Evolutionary conservation across 1,140 invertebrate genomes (phyloP).

Genomic region (Telenomus remus): DNA sequence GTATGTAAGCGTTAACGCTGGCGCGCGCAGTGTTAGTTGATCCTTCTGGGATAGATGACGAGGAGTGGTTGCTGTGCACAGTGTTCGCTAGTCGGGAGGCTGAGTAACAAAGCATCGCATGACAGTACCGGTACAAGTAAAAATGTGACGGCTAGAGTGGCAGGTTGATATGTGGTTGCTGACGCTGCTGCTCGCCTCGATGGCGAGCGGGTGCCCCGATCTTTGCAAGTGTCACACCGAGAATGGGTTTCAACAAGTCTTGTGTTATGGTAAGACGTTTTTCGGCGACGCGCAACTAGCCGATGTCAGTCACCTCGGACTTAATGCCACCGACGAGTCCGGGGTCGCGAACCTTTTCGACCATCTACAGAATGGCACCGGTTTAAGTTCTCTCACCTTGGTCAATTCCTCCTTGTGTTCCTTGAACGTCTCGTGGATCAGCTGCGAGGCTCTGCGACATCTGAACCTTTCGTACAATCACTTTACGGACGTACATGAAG

Average conservation of each 20-base stretch:
- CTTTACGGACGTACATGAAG: slow-evolving; percentile 67
- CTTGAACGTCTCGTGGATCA: slow-evolving; percentile 70
- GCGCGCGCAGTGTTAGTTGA: slow-evolving; percentile 69
- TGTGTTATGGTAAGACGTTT: slow-evolving; percentile 50
- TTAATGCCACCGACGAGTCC: slow-evolving; percentile 51
- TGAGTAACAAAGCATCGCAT: slow-evolving; percentile 29
- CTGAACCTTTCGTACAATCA: slow-evolving; percentile 76
- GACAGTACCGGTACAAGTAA: slow-evolving; percentile 29
- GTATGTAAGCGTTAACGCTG: slow-evolving; percentile 54
- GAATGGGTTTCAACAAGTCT: slow-evolving; percentile 26
- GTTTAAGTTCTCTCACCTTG: slow-evolving; percentile 59
- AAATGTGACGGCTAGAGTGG: slow-evolving; percentile 59
- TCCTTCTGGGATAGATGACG: slow-evolving; percentile 65
- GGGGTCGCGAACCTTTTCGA: slow-evolving; percentile 57
- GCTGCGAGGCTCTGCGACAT: slow-evolving; percentile 68
- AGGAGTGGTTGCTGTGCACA: slow-evolving; percentile 53
- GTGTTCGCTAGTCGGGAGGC: slow-evolving; percentile 44
- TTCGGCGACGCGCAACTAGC: slow-evolving; percentile 38
- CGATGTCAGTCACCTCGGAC: slow-evolving; percentile 32
- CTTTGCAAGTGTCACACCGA: slow-evolving; percentile 61
- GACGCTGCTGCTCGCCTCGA: slow-evolving; percentile 65
- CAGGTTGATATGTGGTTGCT: slow-evolving; percentile 66
- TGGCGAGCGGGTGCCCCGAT: slow-evolving; percentile 68
- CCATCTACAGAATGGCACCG: slow-evolving; percentile 53
- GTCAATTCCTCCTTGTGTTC: slow-evolving; percentile 64